Evolutionary conservation across 2,797 vertebrate species (phyloP), one percentile per base, ranked within the genome.

Genomic region (Hozukius guyotensis): DNA sequence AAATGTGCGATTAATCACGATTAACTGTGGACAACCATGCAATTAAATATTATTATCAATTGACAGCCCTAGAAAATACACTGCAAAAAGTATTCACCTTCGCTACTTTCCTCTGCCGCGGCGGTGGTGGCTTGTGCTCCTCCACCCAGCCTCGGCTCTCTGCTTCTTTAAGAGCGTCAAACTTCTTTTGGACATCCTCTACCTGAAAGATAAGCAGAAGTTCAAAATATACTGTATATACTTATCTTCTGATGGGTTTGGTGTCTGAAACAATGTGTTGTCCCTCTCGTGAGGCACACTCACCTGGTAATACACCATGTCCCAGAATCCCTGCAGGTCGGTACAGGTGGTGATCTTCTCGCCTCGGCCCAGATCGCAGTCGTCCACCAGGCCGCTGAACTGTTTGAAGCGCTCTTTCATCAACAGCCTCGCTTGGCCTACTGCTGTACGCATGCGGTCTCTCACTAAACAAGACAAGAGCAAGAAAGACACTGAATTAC

Each of bases 251-350:
- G 3, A 2, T 5, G 1, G 1, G 3, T 38, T 34, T 42, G 4
- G 2, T 13, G 5, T 60, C 6, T 18, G 11, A 65, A 75, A 75
- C 9, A 31, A 16, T 8, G 5, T 4, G 2, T 18, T 20, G 18
- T n/a, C 8, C 24, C 2, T 31, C 12, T 59, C 8, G 20, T 14
- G 27, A 34, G 16, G 18, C 1, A 16, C 91, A 18, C 91, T 16
- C 73, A 97, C 99, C 96, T 99, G 99, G 93, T 96, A 98, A 88
- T 94, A 96, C 72, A 99, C 90, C 98, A 99, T 99, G 85, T 99
- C 99, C 99, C 99, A 99, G 93, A 99, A 99, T 24, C 99, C 99
- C 89, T 98, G 97, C 78, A 99, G 91, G 88, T 99, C 98, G 1
- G 92, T 93, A 81, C 96, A 97, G 0, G 94, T 97, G 0, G 96